Base-by-base conservation (phyloP, 2,888 invertebrate species). In the Dichetophora obliterata region DNA sequence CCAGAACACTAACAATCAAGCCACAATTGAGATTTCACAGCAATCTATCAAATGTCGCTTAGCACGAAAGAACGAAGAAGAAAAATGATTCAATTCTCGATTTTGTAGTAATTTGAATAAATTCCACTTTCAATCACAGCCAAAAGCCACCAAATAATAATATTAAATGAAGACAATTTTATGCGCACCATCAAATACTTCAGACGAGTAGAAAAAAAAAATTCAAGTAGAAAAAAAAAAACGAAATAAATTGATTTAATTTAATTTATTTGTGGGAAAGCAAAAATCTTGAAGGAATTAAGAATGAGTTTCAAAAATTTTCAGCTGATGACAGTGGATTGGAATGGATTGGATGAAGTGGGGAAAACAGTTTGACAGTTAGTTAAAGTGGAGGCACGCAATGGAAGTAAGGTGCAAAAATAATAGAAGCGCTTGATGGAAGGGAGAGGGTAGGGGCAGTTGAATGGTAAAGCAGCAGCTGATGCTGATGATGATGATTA, bases 41-140 rank as follows among this genome's bases (percentile, higher is more conserved):
- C 34, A 24, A 63, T 69, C 52, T 9, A 69, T 69, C 68, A 69
- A 69, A n/a, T 50, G 68, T 69, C 52, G 27, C n/a, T n/a, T 16
- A 22, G 22, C 24, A n/a, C 37, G n/a, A 19, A 27, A 11, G 27
- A 16, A 34, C 24, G 50, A 27, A 5, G 6, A 11, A 59, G 37
- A 71, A 57, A 73, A 73, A n/a, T 63, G 34, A 66, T 37, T 74
- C 54, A 37, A 74, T 74, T 74, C 65, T 65, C 65, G 66, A 52
- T 65, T 54, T 54, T 52, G 24, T 37, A 66, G 43, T 37, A 74
- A 72, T 59, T 19, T 31, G 48, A 43, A 57, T 31, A 74, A 74
- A 66, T 74, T 74, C 9, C 74, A 74, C 57, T 74, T 74, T 54
- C 74, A 74, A 66, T 74, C 74, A 74, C 65, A 54, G 16, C 74